Conservation (phyloP, 2,113 vertebrate species). For the Noturus placidus region DNA sequence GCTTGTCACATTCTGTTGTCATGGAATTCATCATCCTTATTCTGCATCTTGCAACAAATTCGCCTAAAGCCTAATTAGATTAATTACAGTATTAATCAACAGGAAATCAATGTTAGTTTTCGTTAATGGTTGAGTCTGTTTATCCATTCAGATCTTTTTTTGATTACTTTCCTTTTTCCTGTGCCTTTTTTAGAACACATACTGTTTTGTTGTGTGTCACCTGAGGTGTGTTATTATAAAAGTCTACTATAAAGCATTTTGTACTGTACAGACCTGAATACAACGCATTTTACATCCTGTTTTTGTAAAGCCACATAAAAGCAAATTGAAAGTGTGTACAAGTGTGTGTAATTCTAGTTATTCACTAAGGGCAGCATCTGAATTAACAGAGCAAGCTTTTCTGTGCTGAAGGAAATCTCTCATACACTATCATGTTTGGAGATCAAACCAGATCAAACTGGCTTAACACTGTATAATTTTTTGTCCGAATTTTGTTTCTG, state of each 20-base stretch:
- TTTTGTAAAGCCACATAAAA: not conserved
- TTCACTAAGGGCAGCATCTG: not conserved
- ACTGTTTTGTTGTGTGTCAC: not conserved
- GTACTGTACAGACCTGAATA: not conserved
- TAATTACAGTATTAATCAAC: conserved; percentile 61
- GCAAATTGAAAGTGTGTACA: not conserved
- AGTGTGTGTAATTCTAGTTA: conserved; percentile 4
- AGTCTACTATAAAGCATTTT: not conserved
- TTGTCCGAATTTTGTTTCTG: not conserved
- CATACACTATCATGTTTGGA: conserved; percentile 46
- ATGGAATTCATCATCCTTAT: conserved; percentile 52
- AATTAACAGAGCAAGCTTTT: not conserved
- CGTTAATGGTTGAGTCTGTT: not conserved
- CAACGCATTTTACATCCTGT: not conserved
- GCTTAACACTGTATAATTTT: not conserved
- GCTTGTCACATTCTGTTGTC: conserved; percentile 13
- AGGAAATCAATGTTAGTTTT: conserved; percentile 27
- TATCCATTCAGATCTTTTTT: not conserved
- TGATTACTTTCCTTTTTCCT: not conserved
- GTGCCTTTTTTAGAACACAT: not conserved
- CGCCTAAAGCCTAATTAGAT: conserved; percentile 58
- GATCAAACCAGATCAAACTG: conserved; percentile 47
- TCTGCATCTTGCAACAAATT: conserved; percentile 55
- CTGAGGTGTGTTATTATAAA: not conserved
- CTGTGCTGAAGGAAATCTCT: conserved; percentile 57